These are phyloP conservation scores for Podarcis cretensis DNA, from an alignment of 2,113 vertebrate species.

Conservation along the genomic window DNA sequence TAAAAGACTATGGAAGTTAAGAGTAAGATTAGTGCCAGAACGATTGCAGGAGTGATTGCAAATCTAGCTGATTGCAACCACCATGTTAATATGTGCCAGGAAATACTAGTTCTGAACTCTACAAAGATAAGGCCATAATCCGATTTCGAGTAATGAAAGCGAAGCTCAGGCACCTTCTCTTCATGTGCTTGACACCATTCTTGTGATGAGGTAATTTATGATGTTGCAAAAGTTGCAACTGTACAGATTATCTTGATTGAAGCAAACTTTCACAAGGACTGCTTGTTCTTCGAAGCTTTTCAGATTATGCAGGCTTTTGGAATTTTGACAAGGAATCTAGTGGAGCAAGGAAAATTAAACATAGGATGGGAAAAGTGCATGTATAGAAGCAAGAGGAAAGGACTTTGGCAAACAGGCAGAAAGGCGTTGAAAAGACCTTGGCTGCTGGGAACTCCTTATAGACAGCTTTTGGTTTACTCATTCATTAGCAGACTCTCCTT, in stretches of 20 bases:
- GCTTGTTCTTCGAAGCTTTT: too few relatives aligned
- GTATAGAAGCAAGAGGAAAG: background rate
- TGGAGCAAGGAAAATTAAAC: background rate
- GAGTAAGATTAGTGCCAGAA: constrained; percentile 20
- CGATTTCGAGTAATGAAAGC: constrained; percentile 47
- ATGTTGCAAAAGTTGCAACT: background rate
- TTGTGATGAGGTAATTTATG: background rate
- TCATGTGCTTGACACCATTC: background rate
- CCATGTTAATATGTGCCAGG: constrained; percentile 51
- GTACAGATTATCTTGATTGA: background rate
- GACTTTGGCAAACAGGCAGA: background rate
- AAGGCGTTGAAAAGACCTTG: background rate
- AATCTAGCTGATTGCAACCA: background rate
- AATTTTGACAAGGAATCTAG: background rate
- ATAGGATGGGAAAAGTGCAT: background rate
- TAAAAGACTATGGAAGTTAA: background rate
- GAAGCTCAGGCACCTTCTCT: constrained; percentile 30
- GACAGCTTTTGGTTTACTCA: background rate
- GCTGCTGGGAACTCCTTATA: background rate
- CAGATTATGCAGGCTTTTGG: background rate
- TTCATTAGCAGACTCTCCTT: background rate
- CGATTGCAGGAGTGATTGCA: constrained; percentile 35
- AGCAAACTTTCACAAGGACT: background rate
- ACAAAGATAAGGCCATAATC: constrained; percentile 40
- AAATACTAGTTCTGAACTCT: constrained; percentile 57